Percentiles rank a stretch among this genome's conserved stretches.
These are phyloP conservation scores for Thripadectes ignobilis DNA, from an alignment of 2,797 vertebrate species.

Conservation along the genomic window DNA sequence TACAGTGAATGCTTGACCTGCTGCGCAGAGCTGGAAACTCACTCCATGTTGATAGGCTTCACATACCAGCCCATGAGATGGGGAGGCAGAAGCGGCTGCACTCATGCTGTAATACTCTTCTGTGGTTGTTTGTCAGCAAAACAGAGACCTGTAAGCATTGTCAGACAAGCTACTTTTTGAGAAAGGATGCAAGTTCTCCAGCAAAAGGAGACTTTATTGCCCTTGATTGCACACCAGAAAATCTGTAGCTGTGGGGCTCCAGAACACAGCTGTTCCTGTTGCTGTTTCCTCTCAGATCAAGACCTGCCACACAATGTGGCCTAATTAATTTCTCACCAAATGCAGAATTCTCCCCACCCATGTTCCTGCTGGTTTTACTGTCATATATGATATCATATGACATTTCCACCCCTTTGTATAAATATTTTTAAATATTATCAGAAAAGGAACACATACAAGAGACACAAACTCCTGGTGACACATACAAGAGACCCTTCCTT, in stretches of 20 bases:
- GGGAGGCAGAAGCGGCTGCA: neutral
- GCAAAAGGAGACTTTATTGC: neutral
- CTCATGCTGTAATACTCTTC: neutral
- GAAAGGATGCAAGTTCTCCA: neutral
- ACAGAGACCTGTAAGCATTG: accelerated
- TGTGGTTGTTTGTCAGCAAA: neutral
- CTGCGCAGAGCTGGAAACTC: neutral
- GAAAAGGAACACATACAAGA: neutral
- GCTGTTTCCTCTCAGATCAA: neutral
- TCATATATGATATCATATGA: neutral
- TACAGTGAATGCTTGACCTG: neutral
- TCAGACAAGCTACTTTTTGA: neutral
- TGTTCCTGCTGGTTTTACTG: neutral
- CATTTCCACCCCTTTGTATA: neutral
- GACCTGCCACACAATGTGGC: neutral
- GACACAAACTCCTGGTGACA: neutral
- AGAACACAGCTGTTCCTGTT: neutral
- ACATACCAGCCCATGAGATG: neutral
- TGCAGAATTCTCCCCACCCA: neutral
- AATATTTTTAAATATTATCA: neutral
- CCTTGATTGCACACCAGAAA: neutral
- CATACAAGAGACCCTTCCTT: neutral
- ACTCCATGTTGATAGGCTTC: accelerated
- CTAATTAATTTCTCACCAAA: neutral
- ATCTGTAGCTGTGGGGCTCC: neutral